Conservation (phyloP, 2,113 vertebrate genomes). For the Anhinga rufa region DNA sequence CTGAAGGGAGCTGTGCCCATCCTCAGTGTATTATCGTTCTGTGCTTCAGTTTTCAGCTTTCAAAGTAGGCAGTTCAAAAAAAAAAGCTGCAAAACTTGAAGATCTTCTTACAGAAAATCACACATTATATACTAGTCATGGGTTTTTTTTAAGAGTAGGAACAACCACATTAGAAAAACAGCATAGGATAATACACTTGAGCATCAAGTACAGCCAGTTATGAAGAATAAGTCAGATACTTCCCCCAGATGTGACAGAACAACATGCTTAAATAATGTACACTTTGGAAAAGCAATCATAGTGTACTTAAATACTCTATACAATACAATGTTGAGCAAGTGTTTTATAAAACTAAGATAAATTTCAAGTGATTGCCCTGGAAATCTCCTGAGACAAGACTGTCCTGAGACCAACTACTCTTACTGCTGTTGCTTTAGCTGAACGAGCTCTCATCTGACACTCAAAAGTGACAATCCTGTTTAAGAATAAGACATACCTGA, state of each 20-base stretch:
- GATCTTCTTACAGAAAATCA: not conserved
- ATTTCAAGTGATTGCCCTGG: conserved; percentile 29
- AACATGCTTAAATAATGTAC: not conserved
- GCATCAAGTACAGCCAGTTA: not conserved
- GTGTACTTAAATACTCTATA: not conserved
- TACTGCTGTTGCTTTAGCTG: not conserved
- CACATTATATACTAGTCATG: not conserved
- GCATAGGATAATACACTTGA: not conserved
- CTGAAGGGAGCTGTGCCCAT: not conserved
- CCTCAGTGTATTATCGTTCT: not conserved
- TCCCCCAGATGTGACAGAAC: not conserved
- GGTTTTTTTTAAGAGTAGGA: not conserved
- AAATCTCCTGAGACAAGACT: conserved; percentile 38
- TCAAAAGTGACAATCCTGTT: conserved; percentile 32
- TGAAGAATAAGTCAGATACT: not conserved
- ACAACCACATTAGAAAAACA: not conserved
- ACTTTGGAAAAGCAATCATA: not conserved
- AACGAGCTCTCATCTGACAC: conserved; percentile 40
- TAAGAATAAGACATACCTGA: conserved; percentile 19
- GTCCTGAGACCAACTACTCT: conserved; percentile 15
- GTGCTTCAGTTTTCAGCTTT: not conserved
- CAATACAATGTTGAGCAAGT: not conserved
- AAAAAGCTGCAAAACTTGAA: not conserved
- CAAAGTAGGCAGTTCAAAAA: not conserved
- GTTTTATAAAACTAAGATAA: conserved; percentile 27